Percentiles rank a stretch among this genome's conserved stretches.
phyloP scores from a whole-genome alignment of 2,113 vertebrate species.

The Chunga burmeisteri region DNA sequence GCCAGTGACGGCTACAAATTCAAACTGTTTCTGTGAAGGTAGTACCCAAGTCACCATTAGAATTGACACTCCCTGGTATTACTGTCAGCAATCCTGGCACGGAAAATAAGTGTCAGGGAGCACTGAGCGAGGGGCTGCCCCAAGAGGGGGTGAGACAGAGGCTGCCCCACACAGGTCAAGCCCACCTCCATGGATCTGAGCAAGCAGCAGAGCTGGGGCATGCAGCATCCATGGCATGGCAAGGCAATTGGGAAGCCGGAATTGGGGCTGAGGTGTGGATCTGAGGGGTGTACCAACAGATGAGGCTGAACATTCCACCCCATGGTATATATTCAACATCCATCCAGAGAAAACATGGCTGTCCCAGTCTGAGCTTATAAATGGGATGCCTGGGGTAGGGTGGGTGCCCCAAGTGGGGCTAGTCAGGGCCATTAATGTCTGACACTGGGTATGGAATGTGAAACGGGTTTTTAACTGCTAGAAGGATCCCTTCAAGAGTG shows the following conservation, averaged over 20 bases:
- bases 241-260: not conserved
- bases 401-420: not conserved
- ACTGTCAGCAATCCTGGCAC: not conserved
- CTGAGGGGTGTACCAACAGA: not conserved
- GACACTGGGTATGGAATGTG: not conserved
- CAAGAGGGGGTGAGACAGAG: no score
- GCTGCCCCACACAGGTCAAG: not conserved
- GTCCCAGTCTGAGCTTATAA: not conserved
- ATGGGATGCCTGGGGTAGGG: no score
- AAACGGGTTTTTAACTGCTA: not conserved
- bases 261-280: fast-evolving
- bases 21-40: not conserved
- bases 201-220: not conserved
- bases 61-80: not conserved
- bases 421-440: not conserved
- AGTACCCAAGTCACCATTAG: not conserved
- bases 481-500: not conserved
- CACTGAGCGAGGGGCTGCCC: not conserved
- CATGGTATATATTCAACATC: not conserved
- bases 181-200: not conserved
- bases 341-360: not conserved
- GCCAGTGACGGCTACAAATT: not conserved
- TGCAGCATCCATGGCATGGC: not conserved
- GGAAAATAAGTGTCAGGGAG: not conserved
- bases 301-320: not conserved